phyloP scores from a whole-genome alignment of 2,888 invertebrate genomes.

The Cosmorhoe ocellata region DNA sequence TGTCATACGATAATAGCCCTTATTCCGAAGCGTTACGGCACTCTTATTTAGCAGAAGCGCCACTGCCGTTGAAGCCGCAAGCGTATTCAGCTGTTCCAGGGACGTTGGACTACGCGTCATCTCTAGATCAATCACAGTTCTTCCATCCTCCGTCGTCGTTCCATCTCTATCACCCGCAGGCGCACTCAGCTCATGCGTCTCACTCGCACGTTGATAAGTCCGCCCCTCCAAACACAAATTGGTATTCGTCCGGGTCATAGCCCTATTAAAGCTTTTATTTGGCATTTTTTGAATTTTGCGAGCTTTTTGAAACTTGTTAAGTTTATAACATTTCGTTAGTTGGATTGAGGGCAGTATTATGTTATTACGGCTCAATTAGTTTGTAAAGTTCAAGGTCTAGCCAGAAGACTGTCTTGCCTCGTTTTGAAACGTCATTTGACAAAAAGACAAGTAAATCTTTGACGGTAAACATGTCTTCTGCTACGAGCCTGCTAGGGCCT shows the following conservation, averaged over 20 bases:
- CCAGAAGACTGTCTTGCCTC: background rate
- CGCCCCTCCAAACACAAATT: conserved; percentile 86
- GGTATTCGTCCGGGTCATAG: conserved; percentile 92
- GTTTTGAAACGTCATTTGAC: too few relatives aligned
- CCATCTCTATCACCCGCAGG: conserved; percentile 91
- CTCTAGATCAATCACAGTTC: conserved; percentile 92
- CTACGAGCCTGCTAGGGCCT: too few relatives aligned
- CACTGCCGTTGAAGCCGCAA: conserved; percentile 93
- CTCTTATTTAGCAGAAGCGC: conserved; percentile 76
- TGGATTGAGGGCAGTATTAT: conserved; percentile 30
- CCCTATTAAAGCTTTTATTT: conserved; percentile 47
- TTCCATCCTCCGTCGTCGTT: conserved; percentile 91
- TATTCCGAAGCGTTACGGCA: conserved; percentile 85
- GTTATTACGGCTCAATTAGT: conserved; percentile 46
- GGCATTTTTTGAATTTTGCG: conserved; percentile 18
- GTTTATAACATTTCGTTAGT: conserved; percentile 50
- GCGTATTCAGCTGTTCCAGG: conserved; percentile 90
- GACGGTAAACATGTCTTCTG: conserved; percentile 12
- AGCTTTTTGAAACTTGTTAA: conserved; percentile 42
- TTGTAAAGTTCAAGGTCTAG: conserved; percentile 37
- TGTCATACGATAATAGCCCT: conserved; percentile 81
- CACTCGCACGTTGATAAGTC: conserved; percentile 83
- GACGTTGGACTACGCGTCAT: conserved; percentile 85
- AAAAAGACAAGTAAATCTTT: too few relatives aligned
- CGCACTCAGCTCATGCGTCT: conserved; percentile 69